Evolutionary conservation across 1,140 invertebrate genomes (phyloP), one percentile per base, ranked within the genome.

Genomic region (Drosophila repleta): DNA sequence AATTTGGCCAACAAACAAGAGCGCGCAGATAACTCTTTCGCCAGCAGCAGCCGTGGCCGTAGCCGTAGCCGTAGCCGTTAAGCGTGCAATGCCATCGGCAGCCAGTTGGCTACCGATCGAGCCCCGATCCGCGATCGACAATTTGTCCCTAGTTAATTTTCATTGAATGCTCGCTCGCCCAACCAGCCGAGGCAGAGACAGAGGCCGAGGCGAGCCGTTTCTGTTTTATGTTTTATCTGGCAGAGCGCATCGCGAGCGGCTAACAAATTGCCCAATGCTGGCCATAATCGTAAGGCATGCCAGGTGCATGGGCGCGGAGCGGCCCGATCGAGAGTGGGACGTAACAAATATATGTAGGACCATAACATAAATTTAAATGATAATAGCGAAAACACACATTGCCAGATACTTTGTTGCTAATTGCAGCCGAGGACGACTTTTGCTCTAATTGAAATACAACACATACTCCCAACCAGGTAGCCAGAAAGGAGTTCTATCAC

Each of bases 351-450:
- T 64, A 76, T 75, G 63, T 70, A 79, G 70, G 49, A 79, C 37
- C 74, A 83, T 67, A 78, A 76, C 80, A 84, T 84, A 84, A 84
- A 84, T 84, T 84, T 84, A 79, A 84, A 84, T 84, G 80, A 84
- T 84, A 84, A 84, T 84, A 79, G 80, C 76, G 67, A 84, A 84
- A 84, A 84, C 80, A 84, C 73, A 83, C 80, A 84, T 84, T 73
- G 73, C 53, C 72, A 84, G 76, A 69, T 84, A 84, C 80, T 79
- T 84, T 84, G 80, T 84, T 76, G 80, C 80, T 84, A 84, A 84
- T 84, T 84, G 76, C 76, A 52, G 53, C 35, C 48, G 81, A 83
- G 79, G 79, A 83, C 79, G 75, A 82, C 79, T 82, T 71, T 74
- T 66, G 75, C 79, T 82, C 79, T 82, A 82, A 82, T 82, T 82